Percentiles rank a stretch among this genome's conserved stretches.
These are phyloP conservation scores for Acrocephalus arundinaceus DNA, from an alignment of 2,113 vertebrate genomes.

Conservation along the genomic window DNA sequence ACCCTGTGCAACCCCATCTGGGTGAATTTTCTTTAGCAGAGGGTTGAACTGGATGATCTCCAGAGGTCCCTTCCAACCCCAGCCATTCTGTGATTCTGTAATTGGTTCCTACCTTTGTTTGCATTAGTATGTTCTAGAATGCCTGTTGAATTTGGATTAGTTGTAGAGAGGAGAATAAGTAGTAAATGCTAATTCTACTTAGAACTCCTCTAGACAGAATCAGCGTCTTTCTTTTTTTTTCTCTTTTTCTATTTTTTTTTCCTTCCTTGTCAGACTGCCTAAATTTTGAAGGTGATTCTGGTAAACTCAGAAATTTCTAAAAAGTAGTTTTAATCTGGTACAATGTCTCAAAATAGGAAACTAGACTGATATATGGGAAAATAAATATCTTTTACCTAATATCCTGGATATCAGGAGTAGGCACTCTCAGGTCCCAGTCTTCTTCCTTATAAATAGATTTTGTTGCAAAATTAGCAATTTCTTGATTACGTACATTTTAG, in stretches of 20 bases:
- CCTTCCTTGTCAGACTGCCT: background rate
- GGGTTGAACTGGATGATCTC: background rate
- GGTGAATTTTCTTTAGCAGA: background rate
- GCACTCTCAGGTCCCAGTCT: background rate
- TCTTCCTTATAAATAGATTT: background rate
- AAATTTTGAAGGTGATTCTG: background rate
- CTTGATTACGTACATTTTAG: background rate
- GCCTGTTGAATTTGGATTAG: background rate
- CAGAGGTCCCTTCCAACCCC: background rate
- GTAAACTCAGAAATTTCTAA: background rate
- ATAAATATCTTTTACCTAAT: background rate
- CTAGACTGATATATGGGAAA: background rate
- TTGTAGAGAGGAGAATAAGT: background rate
- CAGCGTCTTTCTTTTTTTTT: accelerated
- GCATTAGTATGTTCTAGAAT: background rate
- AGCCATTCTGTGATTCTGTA: background rate
- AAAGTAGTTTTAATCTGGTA: background rate
- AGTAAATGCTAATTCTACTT: background rate
- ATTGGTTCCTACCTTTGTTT: background rate
- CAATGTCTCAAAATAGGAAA: background rate
- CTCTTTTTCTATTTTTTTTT: background rate
- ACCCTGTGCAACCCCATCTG: too few relatives aligned
- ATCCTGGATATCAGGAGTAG: background rate
- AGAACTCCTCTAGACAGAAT: background rate
- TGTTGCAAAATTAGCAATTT: background rate